A percentile compares a stretch with the other conserved stretches of the same genome.
phyloP scores from a whole-genome alignment of 2,888 invertebrate species.

The Drosophila anomalata region DNA sequence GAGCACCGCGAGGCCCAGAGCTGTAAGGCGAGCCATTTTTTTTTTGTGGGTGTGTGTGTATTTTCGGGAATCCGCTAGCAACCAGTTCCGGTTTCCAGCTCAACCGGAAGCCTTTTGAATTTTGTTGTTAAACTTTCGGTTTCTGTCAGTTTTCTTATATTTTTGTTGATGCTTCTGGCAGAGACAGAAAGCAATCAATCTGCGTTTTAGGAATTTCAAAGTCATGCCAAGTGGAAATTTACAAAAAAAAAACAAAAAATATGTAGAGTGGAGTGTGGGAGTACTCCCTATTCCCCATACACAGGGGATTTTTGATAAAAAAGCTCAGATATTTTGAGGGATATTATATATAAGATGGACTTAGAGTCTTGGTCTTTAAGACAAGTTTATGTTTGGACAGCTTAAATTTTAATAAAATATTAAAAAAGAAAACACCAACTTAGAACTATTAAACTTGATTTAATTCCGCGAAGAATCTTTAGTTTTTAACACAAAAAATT shows the following conservation, averaged over 20 bases:
- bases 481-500: no score
- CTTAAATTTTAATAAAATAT: no score
- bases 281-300: background rate
- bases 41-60: background rate
- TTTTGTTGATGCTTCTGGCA: conserved; percentile 5
- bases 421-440: no score
- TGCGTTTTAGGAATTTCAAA: conserved; percentile 1
- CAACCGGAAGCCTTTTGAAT: conserved; percentile 1
- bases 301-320: background rate
- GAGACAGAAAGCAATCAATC: conserved; percentile 2
- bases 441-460: no score
- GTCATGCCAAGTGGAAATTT: conserved; percentile 1
- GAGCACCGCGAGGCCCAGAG: conserved; percentile 53
- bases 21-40: conserved; percentile 56
- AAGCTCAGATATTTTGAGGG: no score
- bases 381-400: no score
- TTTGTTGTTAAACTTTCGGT: background rate
- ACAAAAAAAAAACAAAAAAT: background rate
- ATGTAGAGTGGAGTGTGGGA: background rate
- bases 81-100: conserved; percentile 1
- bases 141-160: background rate
- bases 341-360: no score
- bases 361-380: no score
- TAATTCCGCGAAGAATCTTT: no score
- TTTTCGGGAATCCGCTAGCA: background rate